These are phyloP conservation scores for Poicephalus meyeri DNA, from an alignment of 2,113 vertebrate genomes.

Conservation along the genomic window DNA sequence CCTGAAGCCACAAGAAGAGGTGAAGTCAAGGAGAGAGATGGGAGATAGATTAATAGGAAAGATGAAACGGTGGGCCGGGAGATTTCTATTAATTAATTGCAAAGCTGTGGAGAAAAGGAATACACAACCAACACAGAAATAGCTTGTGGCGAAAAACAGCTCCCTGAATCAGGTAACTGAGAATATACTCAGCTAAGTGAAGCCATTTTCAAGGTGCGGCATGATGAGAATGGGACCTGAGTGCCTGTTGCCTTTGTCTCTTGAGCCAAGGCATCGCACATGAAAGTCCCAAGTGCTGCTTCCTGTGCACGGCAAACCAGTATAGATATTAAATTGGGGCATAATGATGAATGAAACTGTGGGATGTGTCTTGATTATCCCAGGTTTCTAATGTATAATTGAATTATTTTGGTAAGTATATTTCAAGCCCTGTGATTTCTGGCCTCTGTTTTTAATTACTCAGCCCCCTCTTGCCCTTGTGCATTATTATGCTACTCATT, in stretches of 20 bases:
- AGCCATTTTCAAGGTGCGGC: background rate
- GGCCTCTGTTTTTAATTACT: conserved; percentile 76
- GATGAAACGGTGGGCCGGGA: background rate
- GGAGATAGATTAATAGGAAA: background rate
- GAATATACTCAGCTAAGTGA: background rate
- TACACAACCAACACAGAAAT: background rate
- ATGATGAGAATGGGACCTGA: background rate
- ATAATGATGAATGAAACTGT: conserved; percentile 36
- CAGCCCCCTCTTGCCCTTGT: conserved; percentile 67
- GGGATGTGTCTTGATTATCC: conserved; percentile 52
- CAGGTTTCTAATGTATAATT: conserved; percentile 65
- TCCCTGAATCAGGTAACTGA: background rate
- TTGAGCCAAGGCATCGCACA: background rate
- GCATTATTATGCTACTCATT: conserved; percentile 72
- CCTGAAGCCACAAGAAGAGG: background rate
- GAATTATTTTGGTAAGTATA: conserved; percentile 71
- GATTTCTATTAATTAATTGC: background rate
- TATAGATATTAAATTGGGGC: conserved; percentile 17
- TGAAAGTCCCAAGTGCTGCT: background rate
- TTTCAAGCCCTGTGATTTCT: conserved; percentile 72
- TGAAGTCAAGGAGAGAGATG: background rate
- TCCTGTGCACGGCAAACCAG: background rate
- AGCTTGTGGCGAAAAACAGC: background rate
- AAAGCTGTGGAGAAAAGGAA: background rate
- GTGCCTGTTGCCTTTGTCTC: background rate